Base-by-base conservation (phyloP, 2,888 invertebrate species). In the Ophion ellenae region DNA sequence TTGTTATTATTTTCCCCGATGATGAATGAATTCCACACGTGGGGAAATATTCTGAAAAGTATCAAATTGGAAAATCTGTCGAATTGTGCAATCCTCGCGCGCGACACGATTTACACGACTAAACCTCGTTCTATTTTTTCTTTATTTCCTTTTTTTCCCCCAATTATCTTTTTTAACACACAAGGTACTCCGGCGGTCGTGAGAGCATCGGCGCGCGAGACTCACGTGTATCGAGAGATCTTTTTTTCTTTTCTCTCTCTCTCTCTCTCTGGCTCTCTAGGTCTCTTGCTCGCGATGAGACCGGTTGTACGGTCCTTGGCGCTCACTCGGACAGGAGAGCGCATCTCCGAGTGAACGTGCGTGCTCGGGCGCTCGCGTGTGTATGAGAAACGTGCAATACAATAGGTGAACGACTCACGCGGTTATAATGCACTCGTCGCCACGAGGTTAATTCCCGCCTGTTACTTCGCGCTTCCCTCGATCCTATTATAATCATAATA, bases 361-460 rank as follows among this genome's bases (percentile, higher is more conserved):
- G 17, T 47, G 24, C 45, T 24, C 11, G 36, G 10, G 40, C n/a
- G 70, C 28, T 36, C 61, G 47, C 20, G 64, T 64, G 64, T 47
- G 47, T n/a, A 17, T 40, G 57, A 40, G 17, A 59, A 78, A 59
- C 59, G 57, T 69, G 70, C 53, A 67, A 74, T 28, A 81, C 59
- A 75, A 76, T 81, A 77, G 84, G 86, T 86, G 80, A 86, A 86
- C 86, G 86, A 86, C 86, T 86, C 86, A 36, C 36, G 61, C 73
- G 59, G 53, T 17, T 53, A 67, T 84, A 86, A 81, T 81, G 84
- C 83, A 83, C 63, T 53, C 69, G 73, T 79, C 69, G 75, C 53
- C 80, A 74, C 83, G 86, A 59, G 83, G 76, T 84, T 73, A 61
- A 77, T 75, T 77, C 73, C 67, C 86, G 85, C 85, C 74, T 81